Conservation (phyloP, 2,888 invertebrate species). For the Chrysina gloriosa region DNA sequence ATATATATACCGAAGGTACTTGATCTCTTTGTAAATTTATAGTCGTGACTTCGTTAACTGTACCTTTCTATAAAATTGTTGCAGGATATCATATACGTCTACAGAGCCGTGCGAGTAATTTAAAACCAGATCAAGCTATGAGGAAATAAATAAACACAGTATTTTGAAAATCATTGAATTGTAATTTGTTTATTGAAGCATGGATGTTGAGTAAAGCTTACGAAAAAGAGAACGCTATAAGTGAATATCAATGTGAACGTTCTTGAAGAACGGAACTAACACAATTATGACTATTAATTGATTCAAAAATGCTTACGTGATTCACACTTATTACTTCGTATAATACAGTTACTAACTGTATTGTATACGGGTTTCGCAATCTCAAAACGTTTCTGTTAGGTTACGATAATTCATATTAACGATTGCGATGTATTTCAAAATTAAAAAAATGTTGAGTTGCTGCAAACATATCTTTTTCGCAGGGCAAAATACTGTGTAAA, state of each 20-base stretch:
- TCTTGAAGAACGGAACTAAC: constrained; percentile 13
- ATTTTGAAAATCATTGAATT: constrained; percentile 14
- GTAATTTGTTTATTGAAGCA: not conserved
- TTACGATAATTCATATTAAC: not conserved
- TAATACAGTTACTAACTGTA: constrained; percentile 21
- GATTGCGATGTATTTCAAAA: no score
- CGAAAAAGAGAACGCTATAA: not conserved
- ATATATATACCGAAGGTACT: no score
- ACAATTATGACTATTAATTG: not conserved
- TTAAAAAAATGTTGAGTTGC: no score
- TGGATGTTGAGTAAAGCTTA: not conserved
- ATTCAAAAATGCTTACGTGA: constrained; percentile 24
- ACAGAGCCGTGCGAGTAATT: not conserved
- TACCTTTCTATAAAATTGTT: constrained; percentile 7
- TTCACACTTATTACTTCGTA: not conserved
- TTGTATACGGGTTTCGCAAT: not conserved
- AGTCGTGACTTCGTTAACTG: not conserved
- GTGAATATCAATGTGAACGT: not conserved
- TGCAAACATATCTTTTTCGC: no score
- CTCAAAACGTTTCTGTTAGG: not conserved
- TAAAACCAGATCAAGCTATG: constrained; percentile 11
- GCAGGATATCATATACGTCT: not conserved
- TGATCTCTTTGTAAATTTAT: not conserved
- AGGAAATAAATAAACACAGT: constrained; percentile 29
- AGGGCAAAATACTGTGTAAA: no score